Base-by-base conservation (phyloP, 1,140 invertebrate genomes). In the Thalassaphorura encarpata region DNA sequence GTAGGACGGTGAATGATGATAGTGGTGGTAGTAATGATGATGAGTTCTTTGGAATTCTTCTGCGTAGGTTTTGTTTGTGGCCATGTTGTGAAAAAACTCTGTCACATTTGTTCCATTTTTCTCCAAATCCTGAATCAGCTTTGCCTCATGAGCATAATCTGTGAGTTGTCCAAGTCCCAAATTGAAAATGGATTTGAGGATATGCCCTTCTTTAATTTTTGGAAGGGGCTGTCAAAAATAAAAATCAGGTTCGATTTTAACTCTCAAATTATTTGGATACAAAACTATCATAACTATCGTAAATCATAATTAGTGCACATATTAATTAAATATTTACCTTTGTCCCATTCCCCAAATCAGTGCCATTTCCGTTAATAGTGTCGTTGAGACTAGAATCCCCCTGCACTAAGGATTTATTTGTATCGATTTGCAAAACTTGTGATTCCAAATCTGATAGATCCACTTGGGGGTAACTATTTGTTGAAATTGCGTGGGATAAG, bases 121-220 rank as follows among this genome's bases (percentile, higher is more conserved):
- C 39, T 65, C 26, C 27, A 65, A 47, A 23, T 65, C 63, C 45
- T 54, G 45, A 18, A 62, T 29, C 16, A 60, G 58, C 47, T 65
- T 65, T 5, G 52, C 57, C 39, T 65, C 63, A 18, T 62, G 51
- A 3, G 60, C 60, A 21, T 65, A 65, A 33, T 65, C 63, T 2
- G 49, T 62, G 11, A 65, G 40, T n/a, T 19, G 18, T 16, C 52
- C 54, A 2, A 65, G 39, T 13, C 54, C 58, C 18, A 60, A 27
- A 33, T 41, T 50, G 27, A 65, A 62, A 6, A 65, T 16, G 3
- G 53, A 48, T 40, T 57, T 62, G 21, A 65, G 46, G 1, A 65
- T 28, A 8, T 52, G 18, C 5, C 63, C 63, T 33, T 65, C 63
- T 1, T 39, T 53, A 50, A 65, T 60, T 28, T 62, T 62, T 16